These are phyloP conservation scores for Heterotis niloticus DNA, from an alignment of 2,113 vertebrate genomes.

Conservation along the genomic window DNA sequence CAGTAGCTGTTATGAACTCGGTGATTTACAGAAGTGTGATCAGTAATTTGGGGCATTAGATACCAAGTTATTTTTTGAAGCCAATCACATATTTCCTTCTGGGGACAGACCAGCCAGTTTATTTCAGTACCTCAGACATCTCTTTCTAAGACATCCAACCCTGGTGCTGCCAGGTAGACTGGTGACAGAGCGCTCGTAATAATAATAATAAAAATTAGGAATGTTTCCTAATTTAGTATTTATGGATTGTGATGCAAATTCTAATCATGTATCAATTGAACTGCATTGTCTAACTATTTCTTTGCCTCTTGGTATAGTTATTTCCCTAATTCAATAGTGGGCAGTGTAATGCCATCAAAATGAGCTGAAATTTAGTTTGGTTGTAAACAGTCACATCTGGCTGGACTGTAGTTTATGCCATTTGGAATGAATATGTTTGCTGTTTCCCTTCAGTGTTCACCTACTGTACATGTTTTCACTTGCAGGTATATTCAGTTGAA, in stretches of 20 bases:
- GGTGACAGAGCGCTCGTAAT: slow-evolving; percentile 11
- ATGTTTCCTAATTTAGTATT: slow-evolving; percentile 25
- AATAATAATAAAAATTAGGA: neutral
- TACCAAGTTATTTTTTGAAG: neutral
- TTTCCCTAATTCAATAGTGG: slow-evolving; percentile 11
- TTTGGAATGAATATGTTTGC: slow-evolving; percentile 11
- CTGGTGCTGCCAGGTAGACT: neutral
- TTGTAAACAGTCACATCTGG: neutral
- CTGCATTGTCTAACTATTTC: slow-evolving; percentile 9
- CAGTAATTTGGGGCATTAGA: too few species aligned
- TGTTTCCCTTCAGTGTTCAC: slow-evolving; percentile 1
- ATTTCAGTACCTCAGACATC: neutral
- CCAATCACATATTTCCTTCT: neutral
- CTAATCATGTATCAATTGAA: slow-evolving; percentile 7
- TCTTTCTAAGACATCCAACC: neutral
- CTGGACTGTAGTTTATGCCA: slow-evolving; percentile 14
- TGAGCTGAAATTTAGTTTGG: slow-evolving; percentile 13
- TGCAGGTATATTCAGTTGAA: slow-evolving; percentile 25
- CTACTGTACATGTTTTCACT: slow-evolving; percentile 24
- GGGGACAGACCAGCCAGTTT: neutral
- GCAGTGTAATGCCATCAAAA: neutral
- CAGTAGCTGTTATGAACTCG: too few species aligned
- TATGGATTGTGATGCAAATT: slow-evolving; percentile 27
- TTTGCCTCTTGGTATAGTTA: slow-evolving; percentile 1
- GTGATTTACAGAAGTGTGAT: too few species aligned